phyloP scores from a whole-genome alignment of 1,140 invertebrate species.

The Plodia interpunctella region DNA sequence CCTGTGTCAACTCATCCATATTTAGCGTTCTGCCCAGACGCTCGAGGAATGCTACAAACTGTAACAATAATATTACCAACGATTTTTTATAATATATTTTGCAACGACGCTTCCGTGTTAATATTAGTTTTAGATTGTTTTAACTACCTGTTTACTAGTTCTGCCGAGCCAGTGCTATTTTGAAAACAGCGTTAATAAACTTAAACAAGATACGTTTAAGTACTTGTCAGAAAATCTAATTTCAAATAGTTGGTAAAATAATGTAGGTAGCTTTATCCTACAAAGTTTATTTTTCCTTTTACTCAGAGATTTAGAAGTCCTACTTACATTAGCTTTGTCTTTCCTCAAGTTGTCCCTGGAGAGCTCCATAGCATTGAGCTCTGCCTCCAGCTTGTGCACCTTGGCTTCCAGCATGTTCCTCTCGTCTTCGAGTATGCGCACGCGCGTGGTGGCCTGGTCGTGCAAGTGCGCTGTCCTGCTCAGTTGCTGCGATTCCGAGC shows the following conservation, averaged over 20 bases:
- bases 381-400: slow-evolving; percentile 84
- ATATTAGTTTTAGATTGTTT: background rate
- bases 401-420: slow-evolving; percentile 81
- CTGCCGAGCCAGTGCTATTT: background rate
- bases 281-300: no score
- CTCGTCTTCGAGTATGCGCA: slow-evolving; percentile 83
- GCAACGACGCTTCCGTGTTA: slow-evolving; percentile 19
- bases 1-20: slow-evolving; percentile 87
- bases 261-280: no score
- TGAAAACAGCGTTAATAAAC: no score
- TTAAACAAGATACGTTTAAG: no score
- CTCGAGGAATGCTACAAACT: slow-evolving; percentile 87
- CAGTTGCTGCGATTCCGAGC: slow-evolving; percentile 79
- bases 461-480: slow-evolving; percentile 80
- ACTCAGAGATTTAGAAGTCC: no score
- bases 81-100: background rate
- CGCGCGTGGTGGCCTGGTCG: slow-evolving; percentile 79
- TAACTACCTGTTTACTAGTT: background rate
- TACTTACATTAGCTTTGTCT: slow-evolving; percentile 78
- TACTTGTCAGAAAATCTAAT: no score
- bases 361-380: slow-evolving; percentile 81
- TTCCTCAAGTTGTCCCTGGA: slow-evolving; percentile 81
- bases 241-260: no score
- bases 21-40: slow-evolving; percentile 84
- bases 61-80: slow-evolving; percentile 31